Percentiles rank a stretch among this genome's conserved stretches.
Evolutionary conservation across 1,140 invertebrate species (phyloP).

Genomic region (Camponotus pennsylvanicus): DNA sequence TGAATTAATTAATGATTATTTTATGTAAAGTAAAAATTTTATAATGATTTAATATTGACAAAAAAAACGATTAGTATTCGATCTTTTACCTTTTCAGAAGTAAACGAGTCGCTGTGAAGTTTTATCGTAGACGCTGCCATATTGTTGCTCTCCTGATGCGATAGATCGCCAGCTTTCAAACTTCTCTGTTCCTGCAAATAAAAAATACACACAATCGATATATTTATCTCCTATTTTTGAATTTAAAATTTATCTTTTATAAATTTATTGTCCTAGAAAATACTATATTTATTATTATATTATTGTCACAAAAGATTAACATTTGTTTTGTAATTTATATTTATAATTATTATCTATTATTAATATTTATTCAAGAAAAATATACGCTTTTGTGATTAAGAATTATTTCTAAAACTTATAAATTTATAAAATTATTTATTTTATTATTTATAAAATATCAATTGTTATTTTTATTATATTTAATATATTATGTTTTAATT

Average conservation of each 20-base stretch:
- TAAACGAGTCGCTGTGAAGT: constrained; percentile 94
- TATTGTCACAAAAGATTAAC: neutral
- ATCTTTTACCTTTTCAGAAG: constrained; percentile 90
- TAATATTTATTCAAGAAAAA: neutral
- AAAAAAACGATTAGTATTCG: neutral
- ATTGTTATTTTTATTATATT: too few relatives aligned
- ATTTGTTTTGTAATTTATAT: neutral
- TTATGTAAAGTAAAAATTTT: neutral
- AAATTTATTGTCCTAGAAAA: neutral
- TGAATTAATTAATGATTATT: too few relatives aligned
- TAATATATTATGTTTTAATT: neutral
- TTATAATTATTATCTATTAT: neutral
- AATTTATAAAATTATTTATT: too few relatives aligned
- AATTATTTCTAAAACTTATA: neutral
- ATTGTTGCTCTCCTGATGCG: constrained; percentile 93
- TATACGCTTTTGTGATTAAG: neutral
- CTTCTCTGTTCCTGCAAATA: constrained; percentile 91
- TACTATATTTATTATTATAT: neutral
- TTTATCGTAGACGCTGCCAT: constrained; percentile 92
- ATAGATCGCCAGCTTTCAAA: constrained; percentile 93
- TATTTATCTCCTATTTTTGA: neutral
- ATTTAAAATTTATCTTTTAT: neutral
- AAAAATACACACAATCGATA: constrained; percentile 57
- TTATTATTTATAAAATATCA: too few relatives aligned
- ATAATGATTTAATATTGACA: too few relatives aligned